Percentiles rank a stretch among this genome's conserved stretches.
These are phyloP conservation scores for Rhopalosiphum maidis DNA, from an alignment of 1,140 invertebrate genomes.

Conservation along the genomic window DNA sequence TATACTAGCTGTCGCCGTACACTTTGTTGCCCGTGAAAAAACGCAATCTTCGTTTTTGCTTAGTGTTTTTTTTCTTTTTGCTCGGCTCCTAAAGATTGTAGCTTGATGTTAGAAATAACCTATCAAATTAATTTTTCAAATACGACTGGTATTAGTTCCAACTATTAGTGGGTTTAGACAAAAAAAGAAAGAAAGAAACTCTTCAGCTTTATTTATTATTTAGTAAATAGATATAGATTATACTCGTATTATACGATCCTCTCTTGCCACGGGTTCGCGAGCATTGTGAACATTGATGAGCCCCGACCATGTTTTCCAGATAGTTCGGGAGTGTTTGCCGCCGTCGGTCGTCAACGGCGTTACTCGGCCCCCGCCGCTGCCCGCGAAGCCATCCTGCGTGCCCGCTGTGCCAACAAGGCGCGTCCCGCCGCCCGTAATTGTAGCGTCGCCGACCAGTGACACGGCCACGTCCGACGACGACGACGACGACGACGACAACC, in stretches of 20 bases:
- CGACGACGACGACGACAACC: background rate
- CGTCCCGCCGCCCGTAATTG: constrained; percentile 59
- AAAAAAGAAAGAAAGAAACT: too few relatives aligned
- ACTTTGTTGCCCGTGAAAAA: too few relatives aligned
- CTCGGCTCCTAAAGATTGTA: too few relatives aligned
- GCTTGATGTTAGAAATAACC: too few relatives aligned
- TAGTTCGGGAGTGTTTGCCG: constrained; percentile 62
- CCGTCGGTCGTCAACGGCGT: constrained; percentile 60
- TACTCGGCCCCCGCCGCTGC: constrained; percentile 59
- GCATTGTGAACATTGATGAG: constrained; percentile 58
- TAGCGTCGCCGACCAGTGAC: constrained; percentile 60
- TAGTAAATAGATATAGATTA: background rate
- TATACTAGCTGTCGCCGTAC: too few relatives aligned
- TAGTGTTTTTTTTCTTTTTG: too few relatives aligned
- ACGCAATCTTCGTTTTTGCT: too few relatives aligned
- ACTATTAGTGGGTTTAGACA: too few relatives aligned
- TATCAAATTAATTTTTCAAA: too few relatives aligned
- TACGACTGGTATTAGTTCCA: too few relatives aligned
- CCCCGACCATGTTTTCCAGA: constrained; percentile 61
- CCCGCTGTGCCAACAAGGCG: constrained; percentile 54
- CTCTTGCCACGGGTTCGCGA: constrained; percentile 49
- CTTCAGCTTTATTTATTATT: too few relatives aligned
- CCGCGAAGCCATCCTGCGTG: constrained; percentile 59
- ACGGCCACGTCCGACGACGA: constrained; percentile 58
- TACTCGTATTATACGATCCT: background rate